A percentile compares a stretch with the other conserved stretches of the same genome.
Evolutionary conservation across 2,888 invertebrate species (phyloP).

Genomic region (Pelosia muscerda): DNA sequence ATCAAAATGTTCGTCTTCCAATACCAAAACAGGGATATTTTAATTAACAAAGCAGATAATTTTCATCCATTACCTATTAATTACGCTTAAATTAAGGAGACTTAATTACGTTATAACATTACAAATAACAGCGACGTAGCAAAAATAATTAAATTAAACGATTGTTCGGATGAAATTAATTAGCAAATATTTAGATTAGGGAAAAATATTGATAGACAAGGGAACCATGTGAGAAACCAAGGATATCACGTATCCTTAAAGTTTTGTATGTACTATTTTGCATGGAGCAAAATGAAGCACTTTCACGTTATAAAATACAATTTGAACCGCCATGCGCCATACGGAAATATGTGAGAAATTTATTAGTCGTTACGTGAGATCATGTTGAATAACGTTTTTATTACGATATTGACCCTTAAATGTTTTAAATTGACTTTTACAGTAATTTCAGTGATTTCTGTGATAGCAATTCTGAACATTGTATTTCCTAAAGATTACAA

Average conservation of each 20-base stretch:
- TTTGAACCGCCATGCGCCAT: slow-evolving; percentile 74
- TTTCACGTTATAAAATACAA: slow-evolving; percentile 46
- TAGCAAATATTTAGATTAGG: slow-evolving; percentile 26
- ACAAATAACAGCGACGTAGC: slow-evolving; percentile 47
- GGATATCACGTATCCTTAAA: slow-evolving; percentile 79
- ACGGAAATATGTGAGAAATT: slow-evolving; percentile 56
- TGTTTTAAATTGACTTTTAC: background rate
- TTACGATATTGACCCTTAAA: background rate
- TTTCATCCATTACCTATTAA: slow-evolving; percentile 38
- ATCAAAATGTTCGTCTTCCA: background rate
- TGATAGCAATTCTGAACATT: background rate
- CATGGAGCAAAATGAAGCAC: slow-evolving; percentile 89
- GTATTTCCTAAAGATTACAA: background rate
- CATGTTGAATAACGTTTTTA: slow-evolving; percentile 17
- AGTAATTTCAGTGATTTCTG: background rate
- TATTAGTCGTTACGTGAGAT: background rate
- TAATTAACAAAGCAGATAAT: slow-evolving; percentile 28
- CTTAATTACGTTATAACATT: slow-evolving; percentile 44
- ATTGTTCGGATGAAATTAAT: slow-evolving; percentile 26
- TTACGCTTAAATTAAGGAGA: slow-evolving; percentile 34
- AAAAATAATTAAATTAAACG: slow-evolving; percentile 41
- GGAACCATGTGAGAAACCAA: slow-evolving; percentile 92
- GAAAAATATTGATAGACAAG: slow-evolving; percentile 61
- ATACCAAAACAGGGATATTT: slow-evolving; percentile 19
- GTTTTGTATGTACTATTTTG: slow-evolving; percentile 93